These are phyloP conservation scores for Oconnorella tubifera DNA, from an alignment of 2,888 invertebrate genomes.

Conservation along the genomic window DNA sequence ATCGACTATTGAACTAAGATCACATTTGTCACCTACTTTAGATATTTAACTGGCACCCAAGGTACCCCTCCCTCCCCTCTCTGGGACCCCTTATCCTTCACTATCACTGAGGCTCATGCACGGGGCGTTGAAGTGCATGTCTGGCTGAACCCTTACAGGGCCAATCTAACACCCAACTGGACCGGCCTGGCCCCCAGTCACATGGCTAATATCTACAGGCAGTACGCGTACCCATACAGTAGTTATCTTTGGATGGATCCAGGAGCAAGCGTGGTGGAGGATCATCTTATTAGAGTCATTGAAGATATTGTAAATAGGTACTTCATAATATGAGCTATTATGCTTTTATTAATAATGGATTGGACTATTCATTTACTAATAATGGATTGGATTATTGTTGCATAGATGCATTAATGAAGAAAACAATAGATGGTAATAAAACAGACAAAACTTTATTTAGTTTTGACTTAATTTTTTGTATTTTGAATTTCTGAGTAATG, in stretches of 20 bases:
- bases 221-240: conserved; percentile 43
- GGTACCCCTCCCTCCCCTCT: conserved; percentile 43
- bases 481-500: too few species aligned
- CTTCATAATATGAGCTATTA: too few species aligned
- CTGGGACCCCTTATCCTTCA: conserved; percentile 46
- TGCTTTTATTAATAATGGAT: too few species aligned
- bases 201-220: conserved; percentile 42
- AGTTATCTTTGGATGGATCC: conserved; percentile 50
- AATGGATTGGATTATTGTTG: too few species aligned
- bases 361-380: too few species aligned
- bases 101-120: conserved; percentile 41
- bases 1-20: too few species aligned
- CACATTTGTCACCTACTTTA: too few species aligned
- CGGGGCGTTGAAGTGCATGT: conserved; percentile 47
- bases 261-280: conserved; percentile 41
- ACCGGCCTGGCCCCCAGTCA: conserved; percentile 44
- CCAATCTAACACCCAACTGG: conserved; percentile 39
- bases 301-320: conserved; percentile 44
- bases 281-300: conserved; percentile 40
- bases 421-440: too few species aligned
- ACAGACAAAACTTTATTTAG: too few species aligned
- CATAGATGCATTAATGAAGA: too few species aligned
- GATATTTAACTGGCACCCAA: conserved; percentile 47
- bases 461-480: too few species aligned
- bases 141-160: conserved; percentile 50